Conservation (phyloP, 2,797 vertebrate genomes). For the Acestrorhynchus altus region DNA sequence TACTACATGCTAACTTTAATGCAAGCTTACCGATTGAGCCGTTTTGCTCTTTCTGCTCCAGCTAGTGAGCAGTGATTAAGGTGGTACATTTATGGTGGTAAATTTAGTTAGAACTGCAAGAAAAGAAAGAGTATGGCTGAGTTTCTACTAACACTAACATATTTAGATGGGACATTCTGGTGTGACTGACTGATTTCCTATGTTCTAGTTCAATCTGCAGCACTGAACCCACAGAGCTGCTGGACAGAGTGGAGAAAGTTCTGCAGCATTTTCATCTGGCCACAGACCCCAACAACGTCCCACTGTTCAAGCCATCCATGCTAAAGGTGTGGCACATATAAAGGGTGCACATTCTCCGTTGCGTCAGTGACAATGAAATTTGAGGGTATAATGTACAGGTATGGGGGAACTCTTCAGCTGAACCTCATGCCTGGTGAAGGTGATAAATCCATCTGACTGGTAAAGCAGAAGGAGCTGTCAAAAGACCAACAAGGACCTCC, state of each 20-base stretch:
- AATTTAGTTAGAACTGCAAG: too few species aligned
- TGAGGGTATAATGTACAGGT: slow-evolving; percentile 43
- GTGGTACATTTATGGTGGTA: too few species aligned
- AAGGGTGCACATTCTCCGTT: slow-evolving; percentile 29
- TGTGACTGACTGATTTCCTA: too few species aligned
- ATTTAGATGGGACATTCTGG: too few species aligned
- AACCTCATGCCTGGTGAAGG: slow-evolving; percentile 48
- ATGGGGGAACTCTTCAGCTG: slow-evolving; percentile 50
- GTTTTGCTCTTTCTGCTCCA: too few species aligned
- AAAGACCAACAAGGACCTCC: not conserved
- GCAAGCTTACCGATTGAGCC: too few species aligned
- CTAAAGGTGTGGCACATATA: slow-evolving; percentile 40
- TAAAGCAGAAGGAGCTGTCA: not conserved
- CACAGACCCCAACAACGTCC: slow-evolving; percentile 23
- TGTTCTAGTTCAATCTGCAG: too few species aligned
- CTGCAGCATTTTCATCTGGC: slow-evolving; percentile 33
- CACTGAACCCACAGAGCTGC: slow-evolving; percentile 27
- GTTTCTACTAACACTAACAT: too few species aligned
- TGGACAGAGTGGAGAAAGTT: too few species aligned
- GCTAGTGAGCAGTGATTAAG: too few species aligned
- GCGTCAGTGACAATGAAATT: slow-evolving; percentile 43
- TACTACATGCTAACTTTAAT: too few species aligned
- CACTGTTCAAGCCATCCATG: slow-evolving; percentile 45
- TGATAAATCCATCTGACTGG: slow-evolving; percentile 1
- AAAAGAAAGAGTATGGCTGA: too few species aligned